These are phyloP conservation scores for Ateles fusciceps DNA, from an alignment of 2,797 vertebrate genomes.

Conservation along the genomic window DNA sequence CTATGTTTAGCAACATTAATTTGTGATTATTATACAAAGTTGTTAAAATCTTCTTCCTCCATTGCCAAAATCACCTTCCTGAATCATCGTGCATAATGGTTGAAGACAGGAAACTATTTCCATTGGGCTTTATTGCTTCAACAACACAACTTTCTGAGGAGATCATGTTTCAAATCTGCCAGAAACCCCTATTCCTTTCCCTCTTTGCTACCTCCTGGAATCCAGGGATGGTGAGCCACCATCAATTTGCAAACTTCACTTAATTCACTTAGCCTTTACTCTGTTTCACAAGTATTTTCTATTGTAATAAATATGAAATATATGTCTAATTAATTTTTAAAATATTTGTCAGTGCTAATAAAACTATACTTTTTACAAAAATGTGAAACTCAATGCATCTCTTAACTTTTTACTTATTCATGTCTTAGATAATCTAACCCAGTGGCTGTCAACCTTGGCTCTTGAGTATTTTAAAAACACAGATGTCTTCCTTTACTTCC, in stretches of 20 bases:
- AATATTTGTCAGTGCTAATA: neutral
- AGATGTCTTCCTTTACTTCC: neutral
- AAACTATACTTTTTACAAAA: neutral
- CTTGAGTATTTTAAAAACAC: neutral
- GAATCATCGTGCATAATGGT: neutral
- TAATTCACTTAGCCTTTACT: neutral
- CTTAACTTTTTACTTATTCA: neutral
- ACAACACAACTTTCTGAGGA: neutral
- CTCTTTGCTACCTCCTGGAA: neutral
- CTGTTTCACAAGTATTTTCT: neutral
- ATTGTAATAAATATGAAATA: neutral
- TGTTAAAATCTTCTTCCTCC: neutral
- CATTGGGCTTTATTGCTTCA: neutral
- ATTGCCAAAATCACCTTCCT: neutral
- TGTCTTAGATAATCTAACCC: neutral
- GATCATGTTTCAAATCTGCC: neutral
- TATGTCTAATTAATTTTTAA: neutral
- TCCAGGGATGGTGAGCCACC: neutral
- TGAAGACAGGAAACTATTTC: neutral
- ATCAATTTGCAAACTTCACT: neutral
- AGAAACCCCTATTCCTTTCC: neutral
- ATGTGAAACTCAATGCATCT: neutral
- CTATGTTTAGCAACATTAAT: neutral
- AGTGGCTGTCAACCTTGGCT: neutral
- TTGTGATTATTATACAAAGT: neutral